A percentile compares a stretch with the other conserved stretches of the same genome.
Conservation (phyloP, 2,888 invertebrate species). For the Meloe dianella region DNA sequence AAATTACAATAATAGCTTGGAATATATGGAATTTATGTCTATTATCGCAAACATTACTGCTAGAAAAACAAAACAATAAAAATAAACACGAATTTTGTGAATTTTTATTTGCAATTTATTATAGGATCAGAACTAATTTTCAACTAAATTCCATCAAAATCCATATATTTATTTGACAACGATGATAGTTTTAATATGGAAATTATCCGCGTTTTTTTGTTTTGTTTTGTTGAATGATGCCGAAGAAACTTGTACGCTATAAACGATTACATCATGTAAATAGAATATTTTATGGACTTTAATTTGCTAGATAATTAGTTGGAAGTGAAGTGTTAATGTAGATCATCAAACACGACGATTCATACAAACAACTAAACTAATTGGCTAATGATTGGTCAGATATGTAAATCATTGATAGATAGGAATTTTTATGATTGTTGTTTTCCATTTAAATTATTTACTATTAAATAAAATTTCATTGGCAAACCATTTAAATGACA, state of each 20-base stretch:
- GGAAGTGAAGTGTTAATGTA: neutral
- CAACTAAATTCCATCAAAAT: neutral
- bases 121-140: neutral
- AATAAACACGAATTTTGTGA: neutral
- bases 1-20: no score
- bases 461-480: neutral
- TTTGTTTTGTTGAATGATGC: neutral
- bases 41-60: neutral
- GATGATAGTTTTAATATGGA: neutral
- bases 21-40: no score
- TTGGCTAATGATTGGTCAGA: neutral
- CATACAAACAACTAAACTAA: neutral
- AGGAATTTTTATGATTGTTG: no score
- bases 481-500: neutral
- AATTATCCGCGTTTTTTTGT: neutral
- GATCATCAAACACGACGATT: slow-evolving; percentile 3
- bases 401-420: neutral
- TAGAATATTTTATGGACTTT: neutral
- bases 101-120: neutral
- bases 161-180: neutral
- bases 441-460: neutral
- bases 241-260: neutral
- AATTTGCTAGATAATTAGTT: neutral
- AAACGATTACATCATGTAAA: slow-evolving; percentile 4
- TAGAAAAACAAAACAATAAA: no score